Percentiles rank a stretch among this genome's conserved stretches.
Conservation (phyloP, 1,140 invertebrate genomes). For the Rhizoglyphus robini region DNA sequence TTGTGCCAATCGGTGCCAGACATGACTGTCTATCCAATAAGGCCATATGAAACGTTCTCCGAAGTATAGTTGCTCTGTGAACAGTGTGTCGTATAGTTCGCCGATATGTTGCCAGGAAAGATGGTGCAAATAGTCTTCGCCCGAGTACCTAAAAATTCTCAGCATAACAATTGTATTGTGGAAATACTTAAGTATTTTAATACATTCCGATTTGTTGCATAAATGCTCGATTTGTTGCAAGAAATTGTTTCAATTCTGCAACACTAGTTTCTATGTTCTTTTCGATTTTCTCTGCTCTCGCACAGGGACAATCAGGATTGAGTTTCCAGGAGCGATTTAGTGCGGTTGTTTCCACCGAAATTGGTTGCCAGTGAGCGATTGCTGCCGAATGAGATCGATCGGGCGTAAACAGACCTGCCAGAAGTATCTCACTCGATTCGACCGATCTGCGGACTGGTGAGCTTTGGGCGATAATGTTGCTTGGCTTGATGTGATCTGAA, state of each 20-base stretch:
- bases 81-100: neutral
- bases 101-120: neutral
- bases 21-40: conserved; percentile 11
- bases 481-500: too few relatives aligned
- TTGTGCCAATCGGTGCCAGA: neutral
- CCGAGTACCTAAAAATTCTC: too few relatives aligned
- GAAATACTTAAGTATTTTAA: neutral
- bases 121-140: too few relatives aligned
- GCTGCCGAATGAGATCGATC: neutral
- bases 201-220: neutral
- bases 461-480: conserved; percentile 1
- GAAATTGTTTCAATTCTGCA: neutral
- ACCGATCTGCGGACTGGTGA: conserved; percentile 4
- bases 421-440: conserved; percentile 2
- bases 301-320: neutral
- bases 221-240: neutral
- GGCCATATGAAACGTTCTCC: neutral
- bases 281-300: neutral
- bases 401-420: conserved; percentile 14
- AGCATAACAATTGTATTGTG: too few relatives aligned
- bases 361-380: conserved; percentile 9
- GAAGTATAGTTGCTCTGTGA: neutral
- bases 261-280: neutral
- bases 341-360: conserved; percentile 5
- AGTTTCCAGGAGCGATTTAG: neutral